Base-by-base conservation (phyloP, 2,797 vertebrate species). In the Gymnothorax javanicus region DNA sequence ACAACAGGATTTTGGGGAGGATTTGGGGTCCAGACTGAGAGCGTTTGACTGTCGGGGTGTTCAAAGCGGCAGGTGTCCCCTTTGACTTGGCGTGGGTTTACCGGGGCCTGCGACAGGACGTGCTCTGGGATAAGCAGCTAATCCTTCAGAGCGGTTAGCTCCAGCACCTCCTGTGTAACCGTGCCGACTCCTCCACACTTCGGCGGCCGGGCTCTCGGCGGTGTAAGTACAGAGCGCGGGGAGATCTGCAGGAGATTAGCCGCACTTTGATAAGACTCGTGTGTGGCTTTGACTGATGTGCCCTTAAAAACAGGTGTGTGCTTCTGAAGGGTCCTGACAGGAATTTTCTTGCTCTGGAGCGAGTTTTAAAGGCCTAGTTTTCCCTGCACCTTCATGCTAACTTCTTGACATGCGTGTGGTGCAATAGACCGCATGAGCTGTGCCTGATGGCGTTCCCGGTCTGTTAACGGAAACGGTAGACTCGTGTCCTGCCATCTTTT, bases 21-120 rank as follows among this genome's bases (percentile, higher is more conserved):
- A 90, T 91, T 89, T 43, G 90, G 75, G 69, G 52, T 15, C 50
- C 84, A 84, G 85, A 89, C 85, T 81, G 75, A 85, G 79, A 81
- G 75, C 88, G 85, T 89, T 91, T 91, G 88, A 88, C 89, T 86
- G 85, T 7, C 71, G 87, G 84, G 85, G 3, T 50, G 79, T 90
- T 89, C 88, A 89, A 91, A 91, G 89, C 87, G 33, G 86, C 87
- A 90, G 87, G 90, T 88, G 87, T 87, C 86, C 82, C 59, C 12
- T 81, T 84, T 86, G 84, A 60, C 62, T 87, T 58, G n/a, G 57
- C 56, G 85, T 67, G 54, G 84, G 64, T 85, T 60, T 88, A 87
- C 64, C 69, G 86, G 84, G 84, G 23, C 84, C 84, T 7, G 58
- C 54, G 17, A 54, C 84, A 84, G 33, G 75, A 79, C 13, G 71